Conservation (phyloP, 2,888 invertebrate genomes). For the Andrena camellia region DNA sequence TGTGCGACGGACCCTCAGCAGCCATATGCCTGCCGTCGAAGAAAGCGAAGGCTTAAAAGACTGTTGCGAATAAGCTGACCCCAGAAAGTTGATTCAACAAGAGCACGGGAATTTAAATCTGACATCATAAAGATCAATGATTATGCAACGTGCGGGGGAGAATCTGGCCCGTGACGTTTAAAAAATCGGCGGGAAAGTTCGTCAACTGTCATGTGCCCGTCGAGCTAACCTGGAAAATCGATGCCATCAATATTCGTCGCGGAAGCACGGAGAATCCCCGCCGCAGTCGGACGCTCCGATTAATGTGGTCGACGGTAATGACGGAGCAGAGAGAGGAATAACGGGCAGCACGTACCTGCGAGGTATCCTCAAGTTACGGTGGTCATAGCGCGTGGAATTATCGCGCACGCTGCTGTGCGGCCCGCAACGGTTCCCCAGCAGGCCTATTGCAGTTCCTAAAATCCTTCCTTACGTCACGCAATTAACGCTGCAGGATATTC, state of each 20-base stretch:
- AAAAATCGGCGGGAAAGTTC: conserved; percentile 66
- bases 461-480: conserved; percentile 29
- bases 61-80: too few species aligned
- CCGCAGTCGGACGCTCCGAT: too few species aligned
- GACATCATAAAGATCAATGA: neutral
- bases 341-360: conserved; percentile 14
- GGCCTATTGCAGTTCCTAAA: conserved; percentile 17
- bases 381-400: conserved; percentile 40
- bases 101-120: neutral
- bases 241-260: neutral
- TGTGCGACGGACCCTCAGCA: too few species aligned
- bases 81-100: neutral
- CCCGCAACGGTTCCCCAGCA: neutral
- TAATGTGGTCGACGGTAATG: too few species aligned
- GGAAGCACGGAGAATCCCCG: neutral
- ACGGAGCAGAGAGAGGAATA: too few species aligned
- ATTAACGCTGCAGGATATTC: conserved; percentile 33
- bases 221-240: conserved; percentile 52
- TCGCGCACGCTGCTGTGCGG: conserved; percentile 14
- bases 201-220: conserved; percentile 57
- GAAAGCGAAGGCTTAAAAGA: too few species aligned
- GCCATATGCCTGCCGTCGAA: too few species aligned
- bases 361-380: conserved; percentile 28
- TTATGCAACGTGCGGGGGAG: neutral
- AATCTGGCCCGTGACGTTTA: conserved; percentile 19